Evolutionary conservation across 2,888 invertebrate species (phyloP).

Genomic region (Pachliopta kotzebuea): DNA sequence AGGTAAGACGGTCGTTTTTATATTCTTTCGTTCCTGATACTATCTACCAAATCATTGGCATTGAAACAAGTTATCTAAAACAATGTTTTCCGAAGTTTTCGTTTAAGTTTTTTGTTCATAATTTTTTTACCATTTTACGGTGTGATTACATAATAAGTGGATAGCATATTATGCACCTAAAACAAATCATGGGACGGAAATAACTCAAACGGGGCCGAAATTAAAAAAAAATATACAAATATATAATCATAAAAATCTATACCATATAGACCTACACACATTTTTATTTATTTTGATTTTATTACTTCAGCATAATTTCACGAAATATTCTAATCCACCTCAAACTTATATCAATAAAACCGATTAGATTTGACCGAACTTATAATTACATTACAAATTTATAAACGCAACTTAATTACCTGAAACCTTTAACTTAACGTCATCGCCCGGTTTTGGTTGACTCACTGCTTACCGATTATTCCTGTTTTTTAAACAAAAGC

Average conservation of each 20-base stretch:
- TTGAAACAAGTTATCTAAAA: neutral
- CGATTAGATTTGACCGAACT: neutral
- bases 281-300: neutral
- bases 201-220: no score
- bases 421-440: conserved; percentile 6
- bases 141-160: neutral
- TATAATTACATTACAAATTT: neutral
- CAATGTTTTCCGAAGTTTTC: neutral
- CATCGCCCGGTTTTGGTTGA: conserved; percentile 29
- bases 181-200: neutral
- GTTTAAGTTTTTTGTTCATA: neutral
- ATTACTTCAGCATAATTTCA: neutral
- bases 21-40: neutral
- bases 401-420: conserved; percentile 8
- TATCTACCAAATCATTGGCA: neutral
- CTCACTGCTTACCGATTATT: conserved; percentile 16
- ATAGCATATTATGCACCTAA: neutral
- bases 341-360: neutral
- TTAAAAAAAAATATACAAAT: neutral
- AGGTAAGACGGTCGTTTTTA: neutral
- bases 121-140: no score
- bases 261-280: no score
- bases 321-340: neutral
- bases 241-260: neutral
- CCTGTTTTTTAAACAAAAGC: neutral